Evolutionary conservation across 2,113 vertebrate genomes (phyloP), one percentile per base, ranked within the genome.

Genomic region (Actenoides hombroni): DNA sequence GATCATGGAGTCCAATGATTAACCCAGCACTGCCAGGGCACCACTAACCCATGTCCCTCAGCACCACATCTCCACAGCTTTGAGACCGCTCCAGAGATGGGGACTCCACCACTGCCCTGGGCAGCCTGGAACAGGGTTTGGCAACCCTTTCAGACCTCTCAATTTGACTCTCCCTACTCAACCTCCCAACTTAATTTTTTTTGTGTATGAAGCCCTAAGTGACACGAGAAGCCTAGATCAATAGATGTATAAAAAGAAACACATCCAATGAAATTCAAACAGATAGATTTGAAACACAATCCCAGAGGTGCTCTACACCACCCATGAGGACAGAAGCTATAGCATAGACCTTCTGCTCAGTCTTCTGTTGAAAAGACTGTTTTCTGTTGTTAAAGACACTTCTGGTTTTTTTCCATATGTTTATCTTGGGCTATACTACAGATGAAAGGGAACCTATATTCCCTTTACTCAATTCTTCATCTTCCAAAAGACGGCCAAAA

Each of bases 261-360:
- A 2, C 53, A 49, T n/a, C 10, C 51, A 20, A 5, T 18, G 14
- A 29, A 33, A 75, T 21, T 37, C 60, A 13, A 61, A 48, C 2
- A 15, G 51, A 42, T 48, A 15, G 51, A 48, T 53, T 26, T 51
- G 21, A 74, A 78, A n/a, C 11, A 21, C 0, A 4, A 1, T 1
- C 28, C 54, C 39, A 59, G 37, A 68, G 13, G 23, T 5, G 4
- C 13, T 40, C 31, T 33, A 19, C 13, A 9, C 54, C 37, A 46
- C n/a, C 29, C 60, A 26, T 0, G 0, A 75, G 18, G 13, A 3
- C n/a, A 23, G 40, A 6, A 67, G 20, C 49, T 42, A 31, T 18
- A 33, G 11, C 1, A 0, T 9, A 23, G 7, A 23, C 35, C 54
- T 48, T 23, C 84, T 59, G 28, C 33, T 44, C 61, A 15, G 42